These are phyloP conservation scores for Musca vetustissima DNA, from an alignment of 1,140 invertebrate genomes.

Conservation along the genomic window DNA sequence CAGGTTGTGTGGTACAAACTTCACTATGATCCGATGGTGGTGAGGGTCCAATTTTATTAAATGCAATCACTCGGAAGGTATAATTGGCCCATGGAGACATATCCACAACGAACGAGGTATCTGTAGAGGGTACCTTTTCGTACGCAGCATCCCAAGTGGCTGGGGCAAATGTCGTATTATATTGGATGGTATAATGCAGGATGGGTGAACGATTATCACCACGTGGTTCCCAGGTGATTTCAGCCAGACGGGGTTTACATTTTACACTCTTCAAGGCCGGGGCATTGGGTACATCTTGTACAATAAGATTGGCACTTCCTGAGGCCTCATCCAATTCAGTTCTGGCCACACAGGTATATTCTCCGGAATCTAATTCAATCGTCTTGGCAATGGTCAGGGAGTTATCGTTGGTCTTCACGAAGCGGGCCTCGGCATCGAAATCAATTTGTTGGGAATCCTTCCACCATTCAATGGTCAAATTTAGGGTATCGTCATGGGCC, in stretches of 20 bases:
- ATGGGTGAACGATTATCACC: slow-evolving; percentile 95
- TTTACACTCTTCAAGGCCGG: slow-evolving; percentile 69
- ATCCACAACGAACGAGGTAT: slow-evolving; percentile 71
- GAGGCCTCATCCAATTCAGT: slow-evolving; percentile 84
- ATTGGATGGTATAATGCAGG: slow-evolving; percentile 87
- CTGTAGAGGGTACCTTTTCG: slow-evolving; percentile 77
- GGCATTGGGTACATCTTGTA: slow-evolving; percentile 94
- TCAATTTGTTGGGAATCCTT: slow-evolving; percentile 84
- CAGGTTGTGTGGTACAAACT: slow-evolving; percentile 83
- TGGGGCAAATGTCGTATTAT: slow-evolving; percentile 92
- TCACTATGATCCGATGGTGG: slow-evolving; percentile 78
- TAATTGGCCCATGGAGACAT: slow-evolving; percentile 95
- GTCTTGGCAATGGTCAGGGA: slow-evolving; percentile 94
- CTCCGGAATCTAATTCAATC: slow-evolving; percentile 90
- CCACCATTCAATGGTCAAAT: slow-evolving; percentile 84
- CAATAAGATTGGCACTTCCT: slow-evolving; percentile 84
- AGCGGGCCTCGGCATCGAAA: slow-evolving; percentile 82
- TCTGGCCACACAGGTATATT: slow-evolving; percentile 92
- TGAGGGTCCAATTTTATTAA: slow-evolving; percentile 91
- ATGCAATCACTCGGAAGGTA: slow-evolving; percentile 91
- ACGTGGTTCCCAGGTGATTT: slow-evolving; percentile 81
- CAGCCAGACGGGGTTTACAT: slow-evolving; percentile 72
- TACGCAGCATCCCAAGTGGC: slow-evolving; percentile 84
- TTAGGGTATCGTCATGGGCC: slow-evolving; percentile 77
- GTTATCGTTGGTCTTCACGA: slow-evolving; percentile 82